These are phyloP conservation scores for Diarsia dahlii DNA, from an alignment of 2,888 invertebrate genomes.

Conservation along the genomic window DNA sequence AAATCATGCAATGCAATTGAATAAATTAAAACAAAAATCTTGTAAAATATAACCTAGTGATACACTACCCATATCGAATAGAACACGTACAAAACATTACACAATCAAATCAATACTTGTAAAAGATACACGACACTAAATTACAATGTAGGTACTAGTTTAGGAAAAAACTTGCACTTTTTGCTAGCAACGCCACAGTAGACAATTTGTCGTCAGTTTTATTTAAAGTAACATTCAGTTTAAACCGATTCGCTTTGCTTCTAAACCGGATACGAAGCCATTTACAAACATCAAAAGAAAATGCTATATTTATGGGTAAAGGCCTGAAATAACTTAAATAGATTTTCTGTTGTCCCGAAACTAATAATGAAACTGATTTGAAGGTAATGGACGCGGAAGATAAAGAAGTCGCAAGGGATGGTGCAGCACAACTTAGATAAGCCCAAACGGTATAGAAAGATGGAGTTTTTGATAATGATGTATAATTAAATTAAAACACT, in stretches of 20 bases:
- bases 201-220: slow-evolving; percentile 54
- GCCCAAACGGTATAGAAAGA: neutral
- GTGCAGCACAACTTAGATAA: neutral
- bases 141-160: neutral
- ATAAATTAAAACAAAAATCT: too few species aligned
- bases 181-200: slow-evolving; percentile 28
- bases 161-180: slow-evolving; percentile 51
- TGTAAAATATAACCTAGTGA: neutral
- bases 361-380: neutral
- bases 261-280: slow-evolving; percentile 54
- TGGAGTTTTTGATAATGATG: neutral
- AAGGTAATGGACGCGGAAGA: neutral
- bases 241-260: slow-evolving; percentile 51
- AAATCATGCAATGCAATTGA: too few species aligned
- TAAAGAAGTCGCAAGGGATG: neutral
- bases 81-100: neutral
- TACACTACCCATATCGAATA: neutral
- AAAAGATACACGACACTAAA: slow-evolving; percentile 21
- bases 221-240: slow-evolving; percentile 52
- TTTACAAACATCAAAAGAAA: slow-evolving; percentile 60
- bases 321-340: slow-evolving; percentile 37
- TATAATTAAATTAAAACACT: neutral
- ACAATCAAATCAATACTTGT: slow-evolving; percentile 13
- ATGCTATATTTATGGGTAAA: slow-evolving; percentile 47
- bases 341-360: slow-evolving; percentile 17